Conservation (phyloP, 2,797 vertebrate species). For the Eulemur mongoz region DNA sequence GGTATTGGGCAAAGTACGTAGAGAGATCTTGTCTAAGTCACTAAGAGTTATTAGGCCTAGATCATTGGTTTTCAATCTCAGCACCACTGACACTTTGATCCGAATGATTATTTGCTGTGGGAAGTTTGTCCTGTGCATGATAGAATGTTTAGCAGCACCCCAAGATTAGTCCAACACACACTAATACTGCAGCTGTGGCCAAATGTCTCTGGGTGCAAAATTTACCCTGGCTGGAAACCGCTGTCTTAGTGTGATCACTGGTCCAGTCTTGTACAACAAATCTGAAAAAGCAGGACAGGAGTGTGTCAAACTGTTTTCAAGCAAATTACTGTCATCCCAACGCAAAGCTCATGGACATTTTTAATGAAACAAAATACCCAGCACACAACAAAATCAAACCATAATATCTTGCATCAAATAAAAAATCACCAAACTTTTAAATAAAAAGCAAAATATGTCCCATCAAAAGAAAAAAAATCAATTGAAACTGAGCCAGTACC, state of each 20-base stretch:
- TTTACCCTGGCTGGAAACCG: background rate
- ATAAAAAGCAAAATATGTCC: background rate
- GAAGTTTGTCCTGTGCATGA: no score
- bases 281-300: background rate
- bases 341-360: background rate
- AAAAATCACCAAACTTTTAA: background rate
- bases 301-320: background rate
- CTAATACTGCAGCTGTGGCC: accelerated
- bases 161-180: no score
- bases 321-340: background rate
- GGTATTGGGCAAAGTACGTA: accelerated
- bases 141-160: background rate
- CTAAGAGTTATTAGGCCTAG: background rate
- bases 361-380: background rate
- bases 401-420: background rate
- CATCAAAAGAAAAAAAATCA: background rate
- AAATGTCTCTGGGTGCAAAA: background rate
- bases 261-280: background rate
- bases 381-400: background rate
- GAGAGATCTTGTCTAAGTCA: background rate
- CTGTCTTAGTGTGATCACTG: no score
- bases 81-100: no score
- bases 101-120: background rate
- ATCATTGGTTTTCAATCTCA: background rate
- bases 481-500: background rate